A percentile compares a stretch with the other conserved stretches of the same genome.
phyloP scores from a whole-genome alignment of 2,113 vertebrate genomes.

The Kryptolebias marmoratus region DNA sequence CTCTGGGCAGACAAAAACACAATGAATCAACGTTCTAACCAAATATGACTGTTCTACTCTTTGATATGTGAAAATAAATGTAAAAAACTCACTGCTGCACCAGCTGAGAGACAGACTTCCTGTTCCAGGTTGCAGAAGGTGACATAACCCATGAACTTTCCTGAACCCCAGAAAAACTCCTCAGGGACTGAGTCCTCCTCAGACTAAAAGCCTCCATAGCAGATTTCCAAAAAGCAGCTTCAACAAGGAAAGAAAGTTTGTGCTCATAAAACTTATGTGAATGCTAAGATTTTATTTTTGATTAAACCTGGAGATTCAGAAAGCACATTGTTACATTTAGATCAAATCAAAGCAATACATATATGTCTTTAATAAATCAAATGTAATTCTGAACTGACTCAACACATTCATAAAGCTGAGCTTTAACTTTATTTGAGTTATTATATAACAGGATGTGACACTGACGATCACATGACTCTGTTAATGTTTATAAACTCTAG shows the following conservation, averaged over 20 bases:
- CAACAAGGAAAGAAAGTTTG: not conserved
- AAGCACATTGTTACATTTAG: not conserved
- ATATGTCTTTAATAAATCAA: not conserved
- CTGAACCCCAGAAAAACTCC: slow-evolving; percentile 60
- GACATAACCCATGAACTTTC: slow-evolving; percentile 61
- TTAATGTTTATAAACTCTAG: slow-evolving; percentile 73
- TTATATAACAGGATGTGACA: slow-evolving; percentile 47
- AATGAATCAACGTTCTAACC: not conserved
- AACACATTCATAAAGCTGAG: not conserved
- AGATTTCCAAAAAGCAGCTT: slow-evolving; percentile 33
- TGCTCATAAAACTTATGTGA: not conserved
- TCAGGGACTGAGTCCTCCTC: slow-evolving; percentile 78
- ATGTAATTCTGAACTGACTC: not conserved
- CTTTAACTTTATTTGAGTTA: slow-evolving; percentile 27
- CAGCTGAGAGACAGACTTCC: slow-evolving; percentile 83
- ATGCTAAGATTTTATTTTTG: not conserved
- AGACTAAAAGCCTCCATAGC: slow-evolving; percentile 71
- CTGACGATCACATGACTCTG: slow-evolving; percentile 76
- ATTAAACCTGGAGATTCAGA: not conserved
- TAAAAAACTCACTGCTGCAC: slow-evolving; percentile 80
- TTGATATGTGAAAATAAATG: not conserved
- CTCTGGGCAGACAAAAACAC: not conserved
- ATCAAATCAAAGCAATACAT: not conserved
- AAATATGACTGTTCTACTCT: not conserved
- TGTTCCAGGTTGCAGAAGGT: slow-evolving; percentile 54